Base-by-base conservation (phyloP, 2,888 invertebrate species). In the Meiosimyza platycephala region DNA sequence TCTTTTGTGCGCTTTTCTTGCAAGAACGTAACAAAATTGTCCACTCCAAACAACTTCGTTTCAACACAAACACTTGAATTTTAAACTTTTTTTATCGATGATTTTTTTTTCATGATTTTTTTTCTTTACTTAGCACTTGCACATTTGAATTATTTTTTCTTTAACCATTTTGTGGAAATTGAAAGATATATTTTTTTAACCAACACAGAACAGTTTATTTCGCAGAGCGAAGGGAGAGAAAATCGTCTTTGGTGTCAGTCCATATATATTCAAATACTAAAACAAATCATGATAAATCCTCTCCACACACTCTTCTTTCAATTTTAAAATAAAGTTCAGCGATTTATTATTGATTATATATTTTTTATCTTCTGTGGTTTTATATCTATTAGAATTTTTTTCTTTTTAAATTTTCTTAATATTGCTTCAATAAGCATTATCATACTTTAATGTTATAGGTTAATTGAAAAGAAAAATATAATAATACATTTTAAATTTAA, bases 321-420 rank as follows among this genome's bases (percentile, higher is more conserved):
- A 72, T 68, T 62, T 72, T 51, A 71, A 75, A 74, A 74, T 64
- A 75, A 75, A 74, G 74, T 75, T 71, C 72, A 70, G 64, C 71
- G 55, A 54, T 48, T 50, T 66, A 28, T 65, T 66, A 60, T 72
- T 60, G 63, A 47, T 68, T 72, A 72, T 75, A 72, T 75, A 70
- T 75, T 74, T 73, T 75, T 62, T 63, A 55, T 59, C 18, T 40
- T 55, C 40, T 62, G 18, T 62, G 28, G 33, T 48, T 57, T 67
- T 22, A 59, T 18, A 59, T 22, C 57, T 68, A 16, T 69, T 40
- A 50, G 48, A 50, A 52, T 60, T 69, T 57, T 51, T 28, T 62
- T 60, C 28, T 57, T 57, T 55, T 67, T 60, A 2, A 60, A 54
- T 52, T 63, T 70, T 40, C 50, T 70, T 54, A 70, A 22, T 70